Percentiles rank a stretch among this genome's conserved stretches.
These are phyloP conservation scores for Prolemur simus DNA, from an alignment of 2,113 vertebrate species.

Conservation along the genomic window DNA sequence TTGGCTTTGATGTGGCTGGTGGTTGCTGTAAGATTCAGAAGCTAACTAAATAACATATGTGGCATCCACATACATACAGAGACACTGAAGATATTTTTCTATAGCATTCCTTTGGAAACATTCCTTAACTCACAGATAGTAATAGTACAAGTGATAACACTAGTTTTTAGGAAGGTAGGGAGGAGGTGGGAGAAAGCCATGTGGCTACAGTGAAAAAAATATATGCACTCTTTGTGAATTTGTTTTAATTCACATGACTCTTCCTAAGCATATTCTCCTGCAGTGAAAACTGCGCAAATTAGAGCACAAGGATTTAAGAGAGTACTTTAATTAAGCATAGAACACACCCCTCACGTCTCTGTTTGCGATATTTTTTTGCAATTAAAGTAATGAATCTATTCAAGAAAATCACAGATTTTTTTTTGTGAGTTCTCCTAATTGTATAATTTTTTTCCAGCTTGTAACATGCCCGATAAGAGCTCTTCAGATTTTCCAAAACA, in stretches of 20 bases:
- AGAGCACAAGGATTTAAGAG: background rate
- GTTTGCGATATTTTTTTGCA: background rate
- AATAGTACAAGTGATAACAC: background rate
- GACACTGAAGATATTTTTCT: conserved; percentile 70
- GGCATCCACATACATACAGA: conserved; percentile 17
- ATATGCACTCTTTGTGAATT: background rate
- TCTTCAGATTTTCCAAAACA: conserved; percentile 31
- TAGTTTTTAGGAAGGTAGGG: background rate
- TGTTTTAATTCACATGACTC: background rate
- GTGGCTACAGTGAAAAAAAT: background rate
- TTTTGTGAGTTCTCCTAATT: conserved; percentile 12
- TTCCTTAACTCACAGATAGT: conserved; percentile 49
- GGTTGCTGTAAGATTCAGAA: conserved; percentile 47
- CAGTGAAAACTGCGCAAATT: background rate
- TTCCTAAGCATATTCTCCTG: background rate
- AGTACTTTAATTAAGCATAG: background rate
- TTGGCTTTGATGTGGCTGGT: conserved; percentile 65
- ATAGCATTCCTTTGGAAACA: conserved; percentile 69
- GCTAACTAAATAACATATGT: background rate
- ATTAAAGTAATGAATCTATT: conserved; percentile 44
- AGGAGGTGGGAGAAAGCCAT: background rate
- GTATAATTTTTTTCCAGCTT: conserved; percentile 25
- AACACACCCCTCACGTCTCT: background rate
- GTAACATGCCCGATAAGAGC: background rate
- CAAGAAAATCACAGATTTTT: conserved; percentile 24